Conservation (phyloP, 2,113 vertebrate species). For the Apodemus sylvaticus region DNA sequence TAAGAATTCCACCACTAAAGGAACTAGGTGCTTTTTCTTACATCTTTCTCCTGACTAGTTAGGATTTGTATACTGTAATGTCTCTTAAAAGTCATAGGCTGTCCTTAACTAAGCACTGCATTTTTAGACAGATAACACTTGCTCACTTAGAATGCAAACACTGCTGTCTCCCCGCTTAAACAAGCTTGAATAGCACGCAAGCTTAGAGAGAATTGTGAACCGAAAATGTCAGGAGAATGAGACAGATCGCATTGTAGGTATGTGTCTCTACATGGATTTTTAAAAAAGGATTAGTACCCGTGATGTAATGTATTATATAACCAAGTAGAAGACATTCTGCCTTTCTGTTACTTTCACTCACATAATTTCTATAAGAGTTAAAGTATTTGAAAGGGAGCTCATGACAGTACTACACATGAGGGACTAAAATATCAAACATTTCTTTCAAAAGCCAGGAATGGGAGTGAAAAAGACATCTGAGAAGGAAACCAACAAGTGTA, state of each 20-base stretch:
- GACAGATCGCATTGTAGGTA: not conserved
- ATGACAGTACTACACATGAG: not conserved
- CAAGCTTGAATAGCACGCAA: not conserved
- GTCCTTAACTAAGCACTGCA: not conserved
- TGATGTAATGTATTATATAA: not conserved
- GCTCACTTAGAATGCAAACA: not conserved
- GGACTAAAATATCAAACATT: not conserved
- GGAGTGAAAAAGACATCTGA: not conserved
- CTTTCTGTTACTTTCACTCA: not conserved
- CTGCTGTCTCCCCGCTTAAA: not conserved
- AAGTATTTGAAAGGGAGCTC: not conserved
- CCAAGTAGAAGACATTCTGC: not conserved
- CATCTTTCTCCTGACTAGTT: not conserved
- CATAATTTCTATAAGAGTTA: not conserved
- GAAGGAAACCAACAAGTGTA: not conserved
- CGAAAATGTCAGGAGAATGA: not conserved
- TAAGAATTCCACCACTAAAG: not conserved
- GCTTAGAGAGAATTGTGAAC: not conserved
- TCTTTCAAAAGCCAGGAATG: not conserved
- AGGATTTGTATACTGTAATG: not conserved
- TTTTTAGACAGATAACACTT: not conserved
- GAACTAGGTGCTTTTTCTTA: accelerated
- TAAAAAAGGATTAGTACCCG: not conserved
- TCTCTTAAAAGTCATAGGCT: not conserved
- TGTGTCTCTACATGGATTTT: not conserved